Percentiles rank a stretch among this genome's conserved stretches.
Evolutionary conservation across 1,140 invertebrate genomes (phyloP).

Genomic region (Cydia pomonella): DNA sequence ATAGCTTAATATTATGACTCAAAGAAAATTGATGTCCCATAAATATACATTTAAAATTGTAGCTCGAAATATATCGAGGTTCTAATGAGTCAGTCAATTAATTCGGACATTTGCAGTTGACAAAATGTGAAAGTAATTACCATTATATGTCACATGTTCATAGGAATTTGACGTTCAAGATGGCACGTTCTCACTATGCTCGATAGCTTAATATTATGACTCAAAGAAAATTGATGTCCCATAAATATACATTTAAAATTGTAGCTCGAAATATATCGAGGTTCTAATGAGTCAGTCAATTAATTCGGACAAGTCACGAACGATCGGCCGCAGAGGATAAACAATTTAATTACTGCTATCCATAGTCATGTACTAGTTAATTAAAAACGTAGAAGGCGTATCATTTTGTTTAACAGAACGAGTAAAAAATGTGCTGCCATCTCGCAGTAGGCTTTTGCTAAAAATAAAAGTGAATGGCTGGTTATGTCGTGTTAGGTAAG

Average conservation of each 20-base stretch:
- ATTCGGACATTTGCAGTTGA: neutral
- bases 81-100: conserved; percentile 10
- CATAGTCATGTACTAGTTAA: conserved; percentile 10
- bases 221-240: neutral
- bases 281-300: neutral
- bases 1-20: no score
- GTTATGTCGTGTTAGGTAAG: neutral
- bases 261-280: neutral
- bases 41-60: neutral
- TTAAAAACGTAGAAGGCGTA: conserved; percentile 7
- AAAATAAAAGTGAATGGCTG: conserved; percentile 1
- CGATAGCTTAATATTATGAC: no score
- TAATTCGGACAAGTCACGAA: conserved; percentile 13
- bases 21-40: neutral
- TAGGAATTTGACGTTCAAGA: no score
- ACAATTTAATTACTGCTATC: conserved; percentile 23
- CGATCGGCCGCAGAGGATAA: neutral
- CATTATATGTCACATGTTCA: no score
- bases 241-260: neutral
- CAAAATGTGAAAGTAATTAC: no score
- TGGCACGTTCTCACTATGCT: no score
- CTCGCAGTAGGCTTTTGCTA: neutral
- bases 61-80: neutral
- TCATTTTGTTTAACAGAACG: neutral
- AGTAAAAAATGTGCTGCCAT: neutral